phyloP scores from a whole-genome alignment of 2,888 invertebrate genomes.

The Campopleginae sp. region DNA sequence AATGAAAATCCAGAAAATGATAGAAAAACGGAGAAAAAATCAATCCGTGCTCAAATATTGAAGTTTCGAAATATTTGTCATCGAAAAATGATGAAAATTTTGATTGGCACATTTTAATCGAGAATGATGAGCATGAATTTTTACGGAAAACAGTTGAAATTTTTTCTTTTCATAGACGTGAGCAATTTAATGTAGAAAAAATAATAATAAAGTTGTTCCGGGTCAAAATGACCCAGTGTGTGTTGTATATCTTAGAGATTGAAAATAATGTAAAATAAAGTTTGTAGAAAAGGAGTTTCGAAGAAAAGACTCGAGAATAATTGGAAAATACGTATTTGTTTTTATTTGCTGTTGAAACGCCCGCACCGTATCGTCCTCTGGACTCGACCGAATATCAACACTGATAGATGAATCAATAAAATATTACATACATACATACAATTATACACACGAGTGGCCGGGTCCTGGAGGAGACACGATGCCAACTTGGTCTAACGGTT shows the following conservation, averaged over 20 bases:
- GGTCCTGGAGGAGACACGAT: slow-evolving; percentile 53
- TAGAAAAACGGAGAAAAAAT: background rate
- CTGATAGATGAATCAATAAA: slow-evolving; percentile 74
- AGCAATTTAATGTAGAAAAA: no score
- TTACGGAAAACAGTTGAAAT: background rate
- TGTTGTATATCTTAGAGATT: background rate
- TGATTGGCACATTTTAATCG: slow-evolving; percentile 31
- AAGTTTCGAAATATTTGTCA: background rate
- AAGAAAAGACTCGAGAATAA: slow-evolving; percentile 28
- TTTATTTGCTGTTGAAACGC: slow-evolving; percentile 37
- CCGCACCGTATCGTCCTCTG: slow-evolving; percentile 49
- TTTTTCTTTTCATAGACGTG: no score
- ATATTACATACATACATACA: slow-evolving; percentile 75
- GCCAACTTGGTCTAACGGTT: slow-evolving; percentile 53
- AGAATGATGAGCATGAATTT: slow-evolving; percentile 19
- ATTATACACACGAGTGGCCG: slow-evolving; percentile 72
- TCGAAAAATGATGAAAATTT: background rate
- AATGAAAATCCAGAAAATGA: slow-evolving; percentile 31
- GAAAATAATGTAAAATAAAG: background rate
- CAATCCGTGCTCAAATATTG: background rate
- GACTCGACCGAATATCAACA: slow-evolving; percentile 70
- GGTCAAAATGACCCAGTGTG: no score
- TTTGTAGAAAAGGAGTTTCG: background rate
- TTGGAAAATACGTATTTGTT: slow-evolving; percentile 75
- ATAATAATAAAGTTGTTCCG: no score